Evolutionary conservation across 2,888 invertebrate species (phyloP).

Genomic region (Diaperis boleti): DNA sequence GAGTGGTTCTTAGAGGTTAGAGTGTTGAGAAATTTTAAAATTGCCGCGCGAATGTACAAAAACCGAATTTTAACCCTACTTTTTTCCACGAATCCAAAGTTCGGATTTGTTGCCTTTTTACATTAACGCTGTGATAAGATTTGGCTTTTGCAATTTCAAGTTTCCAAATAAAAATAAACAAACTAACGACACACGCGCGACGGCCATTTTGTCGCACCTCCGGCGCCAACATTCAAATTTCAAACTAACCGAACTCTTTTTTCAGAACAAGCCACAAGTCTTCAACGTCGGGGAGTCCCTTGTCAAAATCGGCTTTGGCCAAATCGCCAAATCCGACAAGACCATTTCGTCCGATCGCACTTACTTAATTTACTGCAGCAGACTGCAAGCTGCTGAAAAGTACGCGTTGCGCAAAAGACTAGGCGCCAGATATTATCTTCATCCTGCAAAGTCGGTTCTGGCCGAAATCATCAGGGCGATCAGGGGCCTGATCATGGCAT

Average conservation of each 20-base stretch:
- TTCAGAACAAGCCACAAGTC: constrained; percentile 60
- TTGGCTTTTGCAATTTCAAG: too few relatives aligned
- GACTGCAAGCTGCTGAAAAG: constrained; percentile 65
- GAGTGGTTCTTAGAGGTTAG: too few relatives aligned
- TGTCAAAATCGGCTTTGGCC: constrained; percentile 77
- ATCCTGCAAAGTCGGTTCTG: constrained; percentile 60
- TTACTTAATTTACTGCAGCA: constrained; percentile 63
- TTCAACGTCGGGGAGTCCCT: constrained; percentile 70
- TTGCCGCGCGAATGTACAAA: too few relatives aligned
- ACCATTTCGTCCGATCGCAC: constrained; percentile 60
- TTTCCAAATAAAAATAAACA: too few relatives aligned
- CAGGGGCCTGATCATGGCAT: constrained; percentile 33
- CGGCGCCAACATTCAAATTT: too few relatives aligned
- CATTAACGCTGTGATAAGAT: too few relatives aligned
- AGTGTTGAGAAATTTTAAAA: too few relatives aligned
- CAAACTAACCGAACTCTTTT: background rate
- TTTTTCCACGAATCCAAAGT: too few relatives aligned
- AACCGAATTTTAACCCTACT: background rate
- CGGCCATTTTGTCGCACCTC: too few relatives aligned
- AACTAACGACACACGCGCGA: too few relatives aligned
- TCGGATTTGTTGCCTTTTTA: too few relatives aligned
- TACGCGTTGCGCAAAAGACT: constrained; percentile 66
- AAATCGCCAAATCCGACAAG: constrained; percentile 79
- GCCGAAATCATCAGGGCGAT: constrained; percentile 41
- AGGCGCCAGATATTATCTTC: constrained; percentile 68